A percentile compares a stretch with the other conserved stretches of the same genome.
Conservation (phyloP, 2,888 invertebrate genomes). For the Hypomecis punctinalis region DNA sequence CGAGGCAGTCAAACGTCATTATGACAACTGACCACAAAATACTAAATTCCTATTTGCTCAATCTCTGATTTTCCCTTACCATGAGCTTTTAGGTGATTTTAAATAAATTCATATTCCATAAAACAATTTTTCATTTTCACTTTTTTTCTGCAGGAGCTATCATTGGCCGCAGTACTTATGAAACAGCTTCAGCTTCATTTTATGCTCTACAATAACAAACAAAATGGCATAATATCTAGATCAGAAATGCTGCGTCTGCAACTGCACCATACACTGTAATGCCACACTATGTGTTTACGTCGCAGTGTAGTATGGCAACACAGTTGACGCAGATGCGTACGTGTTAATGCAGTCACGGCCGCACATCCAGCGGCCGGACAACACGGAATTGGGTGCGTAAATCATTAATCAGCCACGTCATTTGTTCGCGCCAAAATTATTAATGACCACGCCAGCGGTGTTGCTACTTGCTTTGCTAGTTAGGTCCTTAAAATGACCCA, state of each 20-base stretch:
- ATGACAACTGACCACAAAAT: too few species aligned
- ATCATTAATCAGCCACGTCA: conserved; percentile 83
- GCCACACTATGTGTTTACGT: conserved; percentile 5
- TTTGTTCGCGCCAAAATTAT: conserved; percentile 82
- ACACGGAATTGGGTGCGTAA: conserved; percentile 77
- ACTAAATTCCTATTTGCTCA: too few species aligned
- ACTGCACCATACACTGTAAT: neutral
- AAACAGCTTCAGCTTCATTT: too few species aligned
- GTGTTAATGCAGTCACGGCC: conserved; percentile 43
- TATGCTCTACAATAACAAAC: too few species aligned
- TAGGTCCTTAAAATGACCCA: conserved; percentile 75
- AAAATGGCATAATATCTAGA: neutral
- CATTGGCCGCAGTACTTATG: too few species aligned
- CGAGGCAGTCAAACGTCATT: too few species aligned
- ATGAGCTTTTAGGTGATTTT: too few species aligned
- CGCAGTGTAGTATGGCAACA: conserved; percentile 17
- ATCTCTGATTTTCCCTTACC: too few species aligned
- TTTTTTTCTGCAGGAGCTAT: too few species aligned
- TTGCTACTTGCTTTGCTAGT: conserved; percentile 57
- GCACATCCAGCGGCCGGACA: conserved; percentile 56
- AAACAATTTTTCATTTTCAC: too few species aligned
- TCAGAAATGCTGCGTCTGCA: too few species aligned
- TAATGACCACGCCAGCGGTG: conserved; percentile 66
- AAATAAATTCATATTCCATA: too few species aligned
- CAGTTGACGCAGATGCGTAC: conserved; percentile 35